Base-by-base conservation (phyloP, 2,888 invertebrate species). In the Leucozona laternaria region DNA sequence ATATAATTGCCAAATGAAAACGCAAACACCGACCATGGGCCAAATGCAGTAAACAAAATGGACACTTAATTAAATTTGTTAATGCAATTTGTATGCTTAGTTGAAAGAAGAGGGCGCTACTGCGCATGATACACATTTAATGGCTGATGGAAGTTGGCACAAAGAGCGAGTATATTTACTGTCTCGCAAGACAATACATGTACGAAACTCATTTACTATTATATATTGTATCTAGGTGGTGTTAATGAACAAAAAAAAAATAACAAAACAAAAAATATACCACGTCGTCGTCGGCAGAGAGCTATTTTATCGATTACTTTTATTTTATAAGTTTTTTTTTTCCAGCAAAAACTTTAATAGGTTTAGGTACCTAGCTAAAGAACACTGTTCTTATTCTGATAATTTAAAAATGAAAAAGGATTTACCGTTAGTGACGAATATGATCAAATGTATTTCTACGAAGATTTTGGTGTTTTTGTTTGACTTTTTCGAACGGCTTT, bases 11-110 rank as follows among this genome's bases (percentile, higher is more conserved):
- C 64, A 55, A 58, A 72, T 58, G 43, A 57, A 43, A 48, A 66
- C 48, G 7, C 66, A 66, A 66, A 28, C n/a, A 20, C 50, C 72
- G 72, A 68, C 68, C 50, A 68, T 50, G 68, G 73, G 77, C 70
- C 75, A 75, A 82, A 60, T 86, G 86, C 86, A 86, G 82, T 86
- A 82, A 86, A 82, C 86, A 86, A 86, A 86, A 86, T 82, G 82
- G 82, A 82, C 82, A 79, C 86, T 75, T 82, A 82, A 86, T 86
- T 86, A 82, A 82, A 86, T 86, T 86, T 82, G 86, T 75, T 86
- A 76, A 79, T 86, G 86, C 86, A 82, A 82, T 86, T 82, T 82
- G 86, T 82, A 64, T 43, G 40, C 34, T 57, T 45, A 20, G 15
- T 48, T 31, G 43, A 53, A 58, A 37, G 11, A 11, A 60, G 31